phyloP scores from a whole-genome alignment of 2,797 vertebrate genomes.

The Tapera naevia region DNA sequence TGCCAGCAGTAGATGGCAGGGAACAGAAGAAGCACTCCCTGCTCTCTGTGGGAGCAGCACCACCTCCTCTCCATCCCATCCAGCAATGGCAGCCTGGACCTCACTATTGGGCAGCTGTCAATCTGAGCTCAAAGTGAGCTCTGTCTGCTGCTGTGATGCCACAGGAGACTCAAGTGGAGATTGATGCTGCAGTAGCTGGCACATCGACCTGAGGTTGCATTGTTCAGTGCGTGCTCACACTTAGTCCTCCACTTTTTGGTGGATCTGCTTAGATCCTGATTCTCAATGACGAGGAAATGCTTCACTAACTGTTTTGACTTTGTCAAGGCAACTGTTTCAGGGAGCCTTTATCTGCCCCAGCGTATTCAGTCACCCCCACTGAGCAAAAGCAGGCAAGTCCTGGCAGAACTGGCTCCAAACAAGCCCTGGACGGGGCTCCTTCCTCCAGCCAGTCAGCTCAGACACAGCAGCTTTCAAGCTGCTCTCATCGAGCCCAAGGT shows the following conservation, averaged over 20 bases:
- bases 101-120: accelerated
- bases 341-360: background rate
- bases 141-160: accelerated
- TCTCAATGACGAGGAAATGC: accelerated
- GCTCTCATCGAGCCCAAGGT: background rate
- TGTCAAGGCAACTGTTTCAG: background rate
- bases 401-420: background rate
- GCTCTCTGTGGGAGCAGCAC: background rate
- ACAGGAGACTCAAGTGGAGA: accelerated
- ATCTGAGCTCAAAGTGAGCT: background rate
- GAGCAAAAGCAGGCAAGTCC: background rate
- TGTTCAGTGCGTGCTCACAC: background rate
- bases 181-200: background rate
- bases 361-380: accelerated
- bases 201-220: accelerated
- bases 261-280: background rate
- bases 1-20: background rate
- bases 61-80: accelerated
- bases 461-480: background rate
- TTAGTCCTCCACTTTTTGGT: background rate
- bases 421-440: background rate
- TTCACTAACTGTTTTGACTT: background rate
- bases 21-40: background rate
- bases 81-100: accelerated
- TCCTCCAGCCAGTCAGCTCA: background rate